Evolutionary conservation across 1,140 invertebrate genomes (phyloP).

Genomic region (Drosophila subobscura): DNA sequence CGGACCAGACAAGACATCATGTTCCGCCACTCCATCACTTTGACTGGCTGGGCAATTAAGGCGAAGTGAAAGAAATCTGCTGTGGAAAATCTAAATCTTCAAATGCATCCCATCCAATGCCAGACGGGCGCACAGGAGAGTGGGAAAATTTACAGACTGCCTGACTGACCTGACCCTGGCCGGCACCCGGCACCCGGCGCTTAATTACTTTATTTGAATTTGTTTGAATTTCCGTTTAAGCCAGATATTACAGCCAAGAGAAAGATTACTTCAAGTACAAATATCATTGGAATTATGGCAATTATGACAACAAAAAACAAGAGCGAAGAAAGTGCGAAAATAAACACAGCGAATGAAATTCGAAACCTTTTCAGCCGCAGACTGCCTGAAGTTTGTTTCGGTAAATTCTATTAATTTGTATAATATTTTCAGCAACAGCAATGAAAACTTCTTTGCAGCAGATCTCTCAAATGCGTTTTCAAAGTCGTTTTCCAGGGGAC

Average conservation of each 20-base stretch:
- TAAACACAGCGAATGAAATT: too few relatives aligned
- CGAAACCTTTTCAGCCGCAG: too few relatives aligned
- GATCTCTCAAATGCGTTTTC: too few relatives aligned
- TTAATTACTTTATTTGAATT: conserved; percentile 39
- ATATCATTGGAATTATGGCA: neutral
- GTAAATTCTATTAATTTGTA: too few relatives aligned
- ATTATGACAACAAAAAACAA: too few relatives aligned
- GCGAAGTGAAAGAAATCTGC: conserved; percentile 10
- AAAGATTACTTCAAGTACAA: neutral
- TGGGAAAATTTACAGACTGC: conserved; percentile 7
- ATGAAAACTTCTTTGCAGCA: too few relatives aligned
- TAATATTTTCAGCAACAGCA: too few relatives aligned
- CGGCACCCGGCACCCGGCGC: neutral
- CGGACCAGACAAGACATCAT: conserved; percentile 10
- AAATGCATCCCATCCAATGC: neutral
- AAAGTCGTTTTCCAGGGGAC: too few relatives aligned
- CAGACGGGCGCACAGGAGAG: conserved; percentile 10
- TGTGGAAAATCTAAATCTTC: conserved; percentile 14
- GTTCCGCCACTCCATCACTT: conserved; percentile 2
- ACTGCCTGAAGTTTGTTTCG: too few relatives aligned
- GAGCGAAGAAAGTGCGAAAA: neutral
- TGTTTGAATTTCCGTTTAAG: neutral
- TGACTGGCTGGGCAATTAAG: conserved; percentile 26
- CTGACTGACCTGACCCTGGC: conserved; percentile 10
- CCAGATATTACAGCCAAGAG: neutral